Base-by-base conservation (phyloP, 2,888 invertebrate species). In the Stenotaenia linearis region DNA sequence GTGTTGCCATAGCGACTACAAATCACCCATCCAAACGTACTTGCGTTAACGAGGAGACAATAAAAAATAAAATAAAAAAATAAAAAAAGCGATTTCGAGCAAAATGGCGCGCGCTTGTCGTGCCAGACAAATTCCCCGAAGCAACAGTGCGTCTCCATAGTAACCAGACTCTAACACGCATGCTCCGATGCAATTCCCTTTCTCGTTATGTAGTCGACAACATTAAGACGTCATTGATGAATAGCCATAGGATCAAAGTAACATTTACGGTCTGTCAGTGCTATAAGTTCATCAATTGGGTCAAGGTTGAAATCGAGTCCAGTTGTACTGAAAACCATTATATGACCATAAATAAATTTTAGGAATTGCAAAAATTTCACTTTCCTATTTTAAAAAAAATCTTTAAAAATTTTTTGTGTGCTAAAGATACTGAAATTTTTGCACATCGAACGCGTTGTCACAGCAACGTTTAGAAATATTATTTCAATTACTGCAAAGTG, bases 211-310 rank as follows among this genome's bases (percentile, higher is more conserved):
- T 28, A 69, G 69, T 69, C 69, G 61, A 69, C 69, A 69, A 69
- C 28, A 69, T 69, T 69, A 69, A 69, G 69, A 69, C 69, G 69
- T 69, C 69, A 69, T 69, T 69, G 69, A 69, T 69, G 69, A 69
- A 69, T 69, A 10, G 69, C 0, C 28, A 28, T 25, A n/a, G 25
- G 28, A 69, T 28, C 69, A 69, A 28, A 69, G 18, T n/a, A 9
- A 45, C 12, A n/a, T 45, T 45, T 45, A 7, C 45, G 18, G n/a
- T 45, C 45, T 18, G 45, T 12, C 18, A 12, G 12, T 12, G 45
- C 45, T 45, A 45, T n/a, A 45, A 45, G 69, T 69, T 50, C 50
- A 50, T 18, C 25, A 69, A 23, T 28, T 69, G 28, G 69, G 69
- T 69, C 69, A 69, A 69, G 69, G 69, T 69, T 69, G 69, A 28